Base-by-base conservation (phyloP, 2,888 invertebrate species). In the Meliscaeva auricollis region DNA sequence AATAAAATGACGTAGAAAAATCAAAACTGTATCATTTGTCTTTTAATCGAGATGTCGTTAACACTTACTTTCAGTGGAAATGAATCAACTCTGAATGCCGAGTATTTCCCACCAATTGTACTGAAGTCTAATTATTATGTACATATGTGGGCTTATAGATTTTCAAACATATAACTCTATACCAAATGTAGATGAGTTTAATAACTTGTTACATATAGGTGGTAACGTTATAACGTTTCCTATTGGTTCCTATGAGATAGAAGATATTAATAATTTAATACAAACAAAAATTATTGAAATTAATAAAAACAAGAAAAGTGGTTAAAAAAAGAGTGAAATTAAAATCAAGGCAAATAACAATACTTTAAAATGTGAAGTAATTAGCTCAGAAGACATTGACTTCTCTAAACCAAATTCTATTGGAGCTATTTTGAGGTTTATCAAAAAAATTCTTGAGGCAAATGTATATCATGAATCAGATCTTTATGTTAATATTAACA, bases 161-260 rank as follows among this genome's bases (percentile, higher is more conserved):
- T 88, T 90, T 22, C 76, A 77, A 58, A 80, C 76, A 17, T 77
- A 80, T 50, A 77, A 87, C 32, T 73, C 80, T n/a, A 87, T 91
- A 72, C 89, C 90, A 1, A 91, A 91, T 87, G 88, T 91, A 1
- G 89, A 91, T 84, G 83, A 87, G 38, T 85, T 79, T 50, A 89
- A 90, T 77, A 90, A 90, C 85, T 89, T 88, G 75, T 89, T 91
- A 87, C 88, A 89, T 80, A n/a, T 76, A 22, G 76, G 74, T 52
- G 50, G 88, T 41, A 68, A 88, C 64, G 77, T 82, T 32, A 62
- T 90, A 11, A 79, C 50, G 13, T 87, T 90, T 66, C 89, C 89
- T 35, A 87, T 72, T 4, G 90, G 90, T 26, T 88, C 89, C 9
- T 90, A 90, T 81, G 89, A 90, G 87, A 87, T 90, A 54, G 85